phyloP scores from a whole-genome alignment of 2,888 invertebrate species.

The Linyphia triangularis region DNA sequence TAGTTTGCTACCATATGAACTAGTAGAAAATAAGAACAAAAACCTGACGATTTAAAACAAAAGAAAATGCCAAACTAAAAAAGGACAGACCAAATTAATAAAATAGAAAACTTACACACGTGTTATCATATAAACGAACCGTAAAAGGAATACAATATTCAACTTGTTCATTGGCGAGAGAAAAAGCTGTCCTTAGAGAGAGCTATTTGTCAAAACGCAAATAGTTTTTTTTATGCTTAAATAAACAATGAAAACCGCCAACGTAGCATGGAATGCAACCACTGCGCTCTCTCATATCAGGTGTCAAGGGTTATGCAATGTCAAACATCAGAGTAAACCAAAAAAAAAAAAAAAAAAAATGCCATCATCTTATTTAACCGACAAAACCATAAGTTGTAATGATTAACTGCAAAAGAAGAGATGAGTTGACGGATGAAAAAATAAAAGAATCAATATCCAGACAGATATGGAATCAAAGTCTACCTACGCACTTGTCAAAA shows the following conservation, averaged over 20 bases:
- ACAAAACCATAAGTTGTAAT: background rate
- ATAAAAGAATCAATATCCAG: background rate
- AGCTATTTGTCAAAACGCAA: background rate
- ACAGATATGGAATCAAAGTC: background rate
- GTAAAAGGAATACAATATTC: background rate
- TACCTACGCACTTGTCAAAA: background rate
- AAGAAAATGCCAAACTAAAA: too few relatives aligned
- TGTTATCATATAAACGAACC: too few relatives aligned
- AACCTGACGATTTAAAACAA: too few relatives aligned
- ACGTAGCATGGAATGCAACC: background rate
- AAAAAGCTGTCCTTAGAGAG: background rate
- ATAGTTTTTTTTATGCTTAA: background rate
- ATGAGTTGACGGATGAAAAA: background rate
- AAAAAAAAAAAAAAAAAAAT: too few relatives aligned
- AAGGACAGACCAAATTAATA: too few relatives aligned
- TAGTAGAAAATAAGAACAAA: too few relatives aligned
- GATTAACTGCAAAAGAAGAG: background rate
- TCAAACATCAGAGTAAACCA: background rate
- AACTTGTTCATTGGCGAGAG: background rate
- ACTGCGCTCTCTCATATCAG: background rate
- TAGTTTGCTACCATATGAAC: too few relatives aligned
- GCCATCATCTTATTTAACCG: background rate
- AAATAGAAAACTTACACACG: too few relatives aligned
- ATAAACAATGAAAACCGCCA: background rate
- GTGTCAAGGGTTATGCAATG: conserved; percentile 3